Conservation (phyloP, 1,140 invertebrate genomes). For the Drosophila kepulauana region DNA sequence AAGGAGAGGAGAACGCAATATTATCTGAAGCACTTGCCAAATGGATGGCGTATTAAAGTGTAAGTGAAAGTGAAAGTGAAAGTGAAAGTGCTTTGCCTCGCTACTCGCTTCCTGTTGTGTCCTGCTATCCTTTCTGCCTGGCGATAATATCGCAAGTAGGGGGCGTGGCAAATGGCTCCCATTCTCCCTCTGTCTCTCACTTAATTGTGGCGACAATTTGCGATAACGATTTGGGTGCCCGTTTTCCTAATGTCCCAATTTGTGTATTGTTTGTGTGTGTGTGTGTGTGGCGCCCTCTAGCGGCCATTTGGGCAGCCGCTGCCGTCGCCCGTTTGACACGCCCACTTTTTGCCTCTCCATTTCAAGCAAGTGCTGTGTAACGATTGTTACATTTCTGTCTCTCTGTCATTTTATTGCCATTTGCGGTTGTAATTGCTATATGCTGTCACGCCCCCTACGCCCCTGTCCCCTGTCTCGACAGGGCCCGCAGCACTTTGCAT, state of each 20-base stretch:
- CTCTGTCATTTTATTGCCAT: constrained; percentile 78
- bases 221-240: constrained; percentile 52
- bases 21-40: constrained; percentile 26
- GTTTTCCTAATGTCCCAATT: constrained; percentile 50
- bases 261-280: constrained; percentile 51
- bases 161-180: constrained; percentile 5
- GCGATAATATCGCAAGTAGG: too few relatives aligned
- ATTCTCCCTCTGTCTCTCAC: not conserved
- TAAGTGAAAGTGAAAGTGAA: too few relatives aligned
- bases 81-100: constrained; percentile 9
- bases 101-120: not conserved
- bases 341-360: constrained; percentile 23
- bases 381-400: constrained; percentile 57
- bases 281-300: constrained; percentile 39
- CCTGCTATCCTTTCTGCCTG: not conserved
- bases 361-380: constrained; percentile 34
- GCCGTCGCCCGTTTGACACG: constrained; percentile 1
- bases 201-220: constrained; percentile 56
- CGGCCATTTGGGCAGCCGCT: constrained; percentile 4
- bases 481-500: constrained; percentile 37
- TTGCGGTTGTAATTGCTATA: constrained; percentile 79
- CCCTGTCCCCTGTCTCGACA: not conserved
- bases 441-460: constrained; percentile 46
- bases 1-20: constrained; percentile 26
- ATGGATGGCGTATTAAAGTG: constrained; percentile 30